phyloP scores from a whole-genome alignment of 2,797 vertebrate species.

The Sebastes iracundus region DNA sequence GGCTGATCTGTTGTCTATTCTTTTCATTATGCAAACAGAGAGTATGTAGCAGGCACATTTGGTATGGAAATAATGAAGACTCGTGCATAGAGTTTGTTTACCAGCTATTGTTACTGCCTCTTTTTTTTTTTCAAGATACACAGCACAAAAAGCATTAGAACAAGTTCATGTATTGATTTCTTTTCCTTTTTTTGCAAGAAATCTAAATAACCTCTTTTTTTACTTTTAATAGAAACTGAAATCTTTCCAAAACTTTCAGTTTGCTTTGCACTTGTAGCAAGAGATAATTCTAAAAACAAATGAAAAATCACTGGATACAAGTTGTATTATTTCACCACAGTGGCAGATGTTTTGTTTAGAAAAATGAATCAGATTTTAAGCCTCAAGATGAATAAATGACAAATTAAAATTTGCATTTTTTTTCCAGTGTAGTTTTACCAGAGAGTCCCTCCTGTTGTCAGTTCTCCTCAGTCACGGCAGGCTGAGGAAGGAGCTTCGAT shows the following conservation, averaged over 20 bases:
- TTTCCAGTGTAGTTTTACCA: neutral
- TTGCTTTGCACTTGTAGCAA: neutral
- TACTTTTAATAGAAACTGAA: neutral
- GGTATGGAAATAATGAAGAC: conserved; percentile 54
- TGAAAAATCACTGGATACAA: neutral
- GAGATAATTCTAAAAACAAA: neutral
- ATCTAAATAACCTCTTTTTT: neutral
- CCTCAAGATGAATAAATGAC: neutral
- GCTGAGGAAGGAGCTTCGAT: conserved; percentile 32
- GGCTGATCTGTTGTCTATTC: conserved; percentile 54
- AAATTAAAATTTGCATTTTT: neutral
- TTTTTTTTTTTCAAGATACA: conserved; percentile 5
- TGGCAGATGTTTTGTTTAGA: neutral
- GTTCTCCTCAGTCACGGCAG: neutral
- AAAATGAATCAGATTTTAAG: neutral
- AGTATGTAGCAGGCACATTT: conserved; percentile 44
- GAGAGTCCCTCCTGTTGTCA: neutral
- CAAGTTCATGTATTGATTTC: conserved; percentile 20
- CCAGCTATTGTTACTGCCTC: conserved; percentile 10
- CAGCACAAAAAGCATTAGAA: neutral
- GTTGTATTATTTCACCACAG: neutral
- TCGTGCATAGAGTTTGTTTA: conserved; percentile 26
- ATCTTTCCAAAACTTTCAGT: neutral
- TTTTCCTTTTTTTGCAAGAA: neutral
- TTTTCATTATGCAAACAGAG: conserved; percentile 56